Evolutionary conservation across 2,888 invertebrate genomes (phyloP), one percentile per base, ranked within the genome.

Genomic region (Limnephilus rhombicus): DNA sequence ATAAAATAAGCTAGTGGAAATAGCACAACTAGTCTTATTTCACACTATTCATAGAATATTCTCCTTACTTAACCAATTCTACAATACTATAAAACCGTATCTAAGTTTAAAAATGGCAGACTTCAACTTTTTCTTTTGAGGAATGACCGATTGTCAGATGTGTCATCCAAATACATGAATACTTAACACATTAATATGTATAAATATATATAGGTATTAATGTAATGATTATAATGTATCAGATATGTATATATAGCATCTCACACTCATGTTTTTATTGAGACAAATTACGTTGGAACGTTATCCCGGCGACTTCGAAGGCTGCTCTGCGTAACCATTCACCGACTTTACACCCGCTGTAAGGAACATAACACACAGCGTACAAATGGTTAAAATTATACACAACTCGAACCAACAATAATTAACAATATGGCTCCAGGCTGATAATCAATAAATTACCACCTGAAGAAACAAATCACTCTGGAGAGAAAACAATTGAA

Each of bases 241-340:
- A 92, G 92, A 93, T 92, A 93, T 93, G 90, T 93, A 92, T 92
- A 92, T 93, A 93, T 93, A 92, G 92, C 92, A 93, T 93, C 93
- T 93, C 93, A 93, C 93, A 93, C 93, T 93, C 93, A 93, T 93
- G 93, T 93, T 93, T 93, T 92, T 92, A 93, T 92, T 92, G 93
- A 93, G 93, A 93, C 92, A 93, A 93, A 93, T 92, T 93, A 93
- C 93, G 93, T 93, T 90, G 93, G 90, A 90, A 81, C 45, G 91
- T 85, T 83, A 90, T 93, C 93, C 92, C 86, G 85, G 92, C 80
- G 91, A 80, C 91, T 87, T 68, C 81, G 89, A 53, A 12, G 87
- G 86, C 91, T 53, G 92, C 91, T 90, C 83, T 87, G 89, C 90
- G 83, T 34, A 80, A 81, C 87, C 90, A 85, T 85, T 90, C 91